phyloP scores from a whole-genome alignment of 2,113 vertebrate genomes.

The Rhinogobius similis region DNA sequence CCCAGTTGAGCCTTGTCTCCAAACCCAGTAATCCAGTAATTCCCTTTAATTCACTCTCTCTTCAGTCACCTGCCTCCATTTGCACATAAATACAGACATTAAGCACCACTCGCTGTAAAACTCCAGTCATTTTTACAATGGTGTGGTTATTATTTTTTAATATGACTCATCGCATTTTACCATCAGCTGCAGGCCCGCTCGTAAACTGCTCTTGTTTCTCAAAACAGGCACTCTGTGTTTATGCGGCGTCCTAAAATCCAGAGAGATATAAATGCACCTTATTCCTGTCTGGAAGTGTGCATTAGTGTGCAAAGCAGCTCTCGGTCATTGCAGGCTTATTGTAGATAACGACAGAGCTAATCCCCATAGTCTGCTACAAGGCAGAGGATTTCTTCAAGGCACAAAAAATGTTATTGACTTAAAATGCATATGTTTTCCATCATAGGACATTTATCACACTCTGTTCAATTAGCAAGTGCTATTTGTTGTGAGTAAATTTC shows the following conservation, averaged over 20 bases:
- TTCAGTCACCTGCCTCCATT: conserved; percentile 37
- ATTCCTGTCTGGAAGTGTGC: conserved; percentile 30
- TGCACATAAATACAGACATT: conserved; percentile 47
- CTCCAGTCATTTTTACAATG: conserved; percentile 50
- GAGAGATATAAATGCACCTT: conserved; percentile 10
- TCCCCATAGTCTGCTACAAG: conserved; percentile 45
- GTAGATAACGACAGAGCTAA: conserved; percentile 64
- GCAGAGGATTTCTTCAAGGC: conserved; percentile 63
- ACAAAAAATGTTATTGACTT: conserved; percentile 31
- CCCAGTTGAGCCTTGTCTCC: conserved; percentile 15
- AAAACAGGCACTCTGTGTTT: conserved; percentile 54
- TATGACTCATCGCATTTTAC: conserved; percentile 30
- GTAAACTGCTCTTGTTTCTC: conserved; percentile 53
- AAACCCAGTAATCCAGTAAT: conserved; percentile 26
- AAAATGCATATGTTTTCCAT: conserved; percentile 38
- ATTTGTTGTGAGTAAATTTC: neutral
- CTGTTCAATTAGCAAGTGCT: neutral
- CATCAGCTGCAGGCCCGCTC: conserved; percentile 30
- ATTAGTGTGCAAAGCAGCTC: conserved; percentile 48
- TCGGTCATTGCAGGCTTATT: conserved; percentile 46
- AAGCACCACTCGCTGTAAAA: conserved; percentile 45
- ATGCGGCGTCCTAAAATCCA: conserved; percentile 33
- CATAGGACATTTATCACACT: neutral
- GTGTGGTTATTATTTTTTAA: conserved; percentile 42
- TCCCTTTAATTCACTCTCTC: conserved; percentile 52